A percentile compares a stretch with the other conserved stretches of the same genome.
phyloP scores from a whole-genome alignment of 2,888 invertebrate species.

The Orchestes rusci region DNA sequence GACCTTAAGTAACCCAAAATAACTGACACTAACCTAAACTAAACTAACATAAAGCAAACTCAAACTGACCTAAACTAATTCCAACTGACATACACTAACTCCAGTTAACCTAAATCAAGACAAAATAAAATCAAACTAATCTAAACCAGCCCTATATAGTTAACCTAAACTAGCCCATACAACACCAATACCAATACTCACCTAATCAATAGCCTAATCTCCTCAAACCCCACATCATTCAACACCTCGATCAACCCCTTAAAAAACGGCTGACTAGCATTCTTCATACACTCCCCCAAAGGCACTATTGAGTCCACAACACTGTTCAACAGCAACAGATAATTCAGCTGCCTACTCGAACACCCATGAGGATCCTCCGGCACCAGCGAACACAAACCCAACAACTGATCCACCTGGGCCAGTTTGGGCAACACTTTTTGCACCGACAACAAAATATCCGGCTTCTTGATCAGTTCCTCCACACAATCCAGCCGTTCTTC shows the following conservation, averaged over 20 bases:
- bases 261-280: constrained; percentile 34
- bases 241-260: constrained; percentile 32
- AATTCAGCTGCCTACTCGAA: constrained; percentile 72
- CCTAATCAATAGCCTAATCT: constrained; percentile 30
- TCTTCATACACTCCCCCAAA: constrained; percentile 46
- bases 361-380: constrained; percentile 44
- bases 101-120: too few relatives aligned
- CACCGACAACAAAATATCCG: constrained; percentile 55
- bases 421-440: constrained; percentile 58
- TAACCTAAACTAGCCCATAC: too few relatives aligned
- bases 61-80: too few relatives aligned
- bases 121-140: too few relatives aligned
- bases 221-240: constrained; percentile 28
- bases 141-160: too few relatives aligned
- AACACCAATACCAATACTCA: too few relatives aligned
- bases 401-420: constrained; percentile 70
- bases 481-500: constrained; percentile 66
- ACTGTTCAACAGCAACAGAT: constrained; percentile 68
- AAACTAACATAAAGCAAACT: too few relatives aligned
- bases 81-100: too few relatives aligned
- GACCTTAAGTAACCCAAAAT: too few relatives aligned
- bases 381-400: constrained; percentile 53
- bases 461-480: constrained; percentile 64
- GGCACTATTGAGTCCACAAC: constrained; percentile 65
- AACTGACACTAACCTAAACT: too few relatives aligned